Conservation (phyloP, 2,888 invertebrate species). For the Sycophila texana region DNA sequence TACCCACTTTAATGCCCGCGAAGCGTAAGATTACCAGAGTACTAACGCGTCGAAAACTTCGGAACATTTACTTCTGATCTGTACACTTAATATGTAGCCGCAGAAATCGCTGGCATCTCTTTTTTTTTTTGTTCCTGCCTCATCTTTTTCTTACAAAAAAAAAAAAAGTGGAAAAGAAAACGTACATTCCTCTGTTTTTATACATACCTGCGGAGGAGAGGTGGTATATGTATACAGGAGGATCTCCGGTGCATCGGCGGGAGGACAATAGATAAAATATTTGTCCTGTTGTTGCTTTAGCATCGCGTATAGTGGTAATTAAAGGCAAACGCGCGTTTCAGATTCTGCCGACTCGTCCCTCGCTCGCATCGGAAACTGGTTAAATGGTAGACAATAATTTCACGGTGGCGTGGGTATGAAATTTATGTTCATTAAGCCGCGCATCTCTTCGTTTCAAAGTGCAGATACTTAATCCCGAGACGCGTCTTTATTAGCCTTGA, state of each 20-base stretch:
- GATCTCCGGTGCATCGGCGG: too few relatives aligned
- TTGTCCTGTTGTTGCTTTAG: background rate
- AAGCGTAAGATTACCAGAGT: background rate
- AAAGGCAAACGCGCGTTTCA: background rate
- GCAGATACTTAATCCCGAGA: slow-evolving; percentile 20
- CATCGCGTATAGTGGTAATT: too few relatives aligned
- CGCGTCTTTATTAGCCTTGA: slow-evolving; percentile 21
- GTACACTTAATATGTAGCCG: background rate
- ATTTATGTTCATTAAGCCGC: slow-evolving; percentile 29
- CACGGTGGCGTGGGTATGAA: slow-evolving; percentile 13
- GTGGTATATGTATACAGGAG: too few relatives aligned
- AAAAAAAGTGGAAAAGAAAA: background rate
- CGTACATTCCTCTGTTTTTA: background rate
- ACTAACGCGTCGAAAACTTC: background rate
- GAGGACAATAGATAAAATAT: background rate
- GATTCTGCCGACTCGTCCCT: slow-evolving; percentile 4
- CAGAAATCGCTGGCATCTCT: background rate
- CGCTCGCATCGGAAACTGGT: slow-evolving; percentile 2
- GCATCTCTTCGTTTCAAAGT: slow-evolving; percentile 25
- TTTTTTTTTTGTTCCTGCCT: background rate
- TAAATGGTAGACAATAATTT: slow-evolving; percentile 29
- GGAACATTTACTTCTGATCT: background rate
- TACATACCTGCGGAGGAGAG: background rate
- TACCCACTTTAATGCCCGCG: background rate
- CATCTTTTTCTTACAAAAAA: background rate